These are phyloP conservation scores for Platyscelio sp. DNA, from an alignment of 2,888 invertebrate genomes.

Conservation along the genomic window DNA sequence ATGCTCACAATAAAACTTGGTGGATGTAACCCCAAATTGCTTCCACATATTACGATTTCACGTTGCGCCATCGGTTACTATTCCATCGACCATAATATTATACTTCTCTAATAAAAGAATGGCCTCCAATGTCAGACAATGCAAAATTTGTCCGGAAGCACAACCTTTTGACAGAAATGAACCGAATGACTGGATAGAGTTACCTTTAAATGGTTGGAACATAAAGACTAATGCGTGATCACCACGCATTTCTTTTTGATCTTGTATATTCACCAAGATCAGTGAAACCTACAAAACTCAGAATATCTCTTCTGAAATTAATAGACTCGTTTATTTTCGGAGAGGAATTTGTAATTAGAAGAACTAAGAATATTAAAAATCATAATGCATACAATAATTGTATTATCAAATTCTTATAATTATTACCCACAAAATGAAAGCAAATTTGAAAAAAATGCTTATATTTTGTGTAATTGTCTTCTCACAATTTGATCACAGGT, in stretches of 20 bases:
- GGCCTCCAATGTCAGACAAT: conserved; percentile 72
- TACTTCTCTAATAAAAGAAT: conserved; percentile 71
- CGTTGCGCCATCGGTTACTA: conserved; percentile 58
- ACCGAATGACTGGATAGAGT: conserved; percentile 73
- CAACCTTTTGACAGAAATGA: conserved; percentile 73
- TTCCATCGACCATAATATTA: conserved; percentile 64
- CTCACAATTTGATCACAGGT: too few species aligned
- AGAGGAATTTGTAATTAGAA: too few species aligned
- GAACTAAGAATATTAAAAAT: too few species aligned
- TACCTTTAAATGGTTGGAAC: conserved; percentile 73
- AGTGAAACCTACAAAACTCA: conserved; percentile 61
- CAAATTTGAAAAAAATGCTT: too few species aligned
- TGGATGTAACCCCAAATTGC: conserved; percentile 19
- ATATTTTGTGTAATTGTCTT: too few species aligned
- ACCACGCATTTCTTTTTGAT: conserved; percentile 61
- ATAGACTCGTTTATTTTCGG: too few species aligned
- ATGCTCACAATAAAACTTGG: conserved; percentile 8
- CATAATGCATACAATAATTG: too few species aligned
- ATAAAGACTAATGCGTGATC: conserved; percentile 77
- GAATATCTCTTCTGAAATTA: not conserved
- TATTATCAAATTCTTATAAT: too few species aligned
- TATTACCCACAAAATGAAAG: too few species aligned
- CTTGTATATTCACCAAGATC: conserved; percentile 72
- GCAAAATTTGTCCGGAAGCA: conserved; percentile 68
- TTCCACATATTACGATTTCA: conserved; percentile 68